Base-by-base conservation (phyloP, 2,113 vertebrate genomes). In the Scytalopus superciliaris region DNA sequence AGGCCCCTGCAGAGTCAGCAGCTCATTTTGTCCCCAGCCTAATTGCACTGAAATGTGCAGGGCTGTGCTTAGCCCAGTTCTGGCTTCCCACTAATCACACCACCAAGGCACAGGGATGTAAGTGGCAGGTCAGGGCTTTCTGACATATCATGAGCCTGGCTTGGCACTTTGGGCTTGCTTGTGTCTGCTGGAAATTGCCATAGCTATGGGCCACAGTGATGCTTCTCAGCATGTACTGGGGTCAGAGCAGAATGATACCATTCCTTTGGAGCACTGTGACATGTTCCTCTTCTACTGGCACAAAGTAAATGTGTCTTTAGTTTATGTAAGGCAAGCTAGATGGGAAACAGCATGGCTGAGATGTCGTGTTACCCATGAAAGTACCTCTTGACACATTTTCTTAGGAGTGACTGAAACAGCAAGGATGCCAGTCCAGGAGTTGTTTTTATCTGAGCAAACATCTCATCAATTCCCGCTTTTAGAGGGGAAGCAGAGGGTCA, bases 101-200 rank as follows among this genome's bases (percentile, higher is more conserved):
- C 1, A 2, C 12, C 22, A 8, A 35, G 85, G 59, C 1, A 1
- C 21, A 9, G 84, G 47, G 68, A 5, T 19, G 30, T 1, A 3
- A 74, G 39, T 2, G 13, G 50, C 15, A 37, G n/a, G 27, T 39
- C 55, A 30, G 47, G 66, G 44, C 49, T 35, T 7, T 9, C 53
- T 79, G 49, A 8, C 6, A 0, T 0, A 0, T 6, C 7, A 2
- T 25, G 47, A 64, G 39, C 31, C 19, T 72, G 66, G 47, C 64
- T 75, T 50, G 72, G 76, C 18, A 4, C 31, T 72, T 77, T 28
- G 3, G 19, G 23, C 39, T 90, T 24, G 33, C n/a, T 76, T 3
- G 0, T 3, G 23, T 44, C 66, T 84, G 39, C 3, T 84, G 83
- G 63, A n/a, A 83, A 73, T 55, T 13, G 45, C n/a, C 37, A 4